Evolutionary conservation across 2,888 invertebrate species (phyloP).

Genomic region (Congeria kusceri): DNA sequence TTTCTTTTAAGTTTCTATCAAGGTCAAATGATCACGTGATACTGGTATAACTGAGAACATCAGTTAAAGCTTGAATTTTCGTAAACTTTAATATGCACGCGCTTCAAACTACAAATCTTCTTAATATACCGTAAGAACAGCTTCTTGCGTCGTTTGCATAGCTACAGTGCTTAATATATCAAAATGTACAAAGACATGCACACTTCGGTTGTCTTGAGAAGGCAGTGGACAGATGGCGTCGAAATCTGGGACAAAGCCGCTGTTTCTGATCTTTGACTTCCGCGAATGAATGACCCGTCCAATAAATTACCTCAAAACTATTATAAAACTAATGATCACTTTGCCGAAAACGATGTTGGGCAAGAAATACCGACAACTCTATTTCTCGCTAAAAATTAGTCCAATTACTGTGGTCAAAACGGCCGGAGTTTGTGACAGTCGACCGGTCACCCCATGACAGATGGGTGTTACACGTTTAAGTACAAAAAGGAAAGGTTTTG

Average conservation of each 20-base stretch:
- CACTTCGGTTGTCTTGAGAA: neutral
- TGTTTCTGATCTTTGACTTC: constrained; percentile 3
- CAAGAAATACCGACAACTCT: constrained; percentile 37
- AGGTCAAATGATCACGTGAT: no score
- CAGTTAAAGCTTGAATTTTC: no score
- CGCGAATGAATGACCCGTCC: constrained; percentile 19
- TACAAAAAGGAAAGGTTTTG: constrained; percentile 28
- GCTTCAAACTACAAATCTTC: no score
- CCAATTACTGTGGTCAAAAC: constrained; percentile 34
- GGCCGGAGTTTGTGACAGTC: no score
- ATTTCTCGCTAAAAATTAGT: constrained; percentile 48
- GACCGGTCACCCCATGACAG: constrained; percentile 20
- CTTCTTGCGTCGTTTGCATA: no score
- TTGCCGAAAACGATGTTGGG: constrained; percentile 15
- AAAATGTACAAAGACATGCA: neutral
- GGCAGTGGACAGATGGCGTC: neutral
- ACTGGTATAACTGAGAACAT: no score
- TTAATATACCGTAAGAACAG: no score
- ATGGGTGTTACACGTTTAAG: constrained; percentile 35
- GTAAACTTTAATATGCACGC: no score
- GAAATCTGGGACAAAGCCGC: neutral
- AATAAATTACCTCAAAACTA: constrained; percentile 46
- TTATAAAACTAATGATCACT: constrained; percentile 45
- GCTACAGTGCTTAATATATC: neutral
- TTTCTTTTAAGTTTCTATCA: no score